Conservation (phyloP, 2,888 invertebrate species). For the Dromius quadrimaculatus region DNA sequence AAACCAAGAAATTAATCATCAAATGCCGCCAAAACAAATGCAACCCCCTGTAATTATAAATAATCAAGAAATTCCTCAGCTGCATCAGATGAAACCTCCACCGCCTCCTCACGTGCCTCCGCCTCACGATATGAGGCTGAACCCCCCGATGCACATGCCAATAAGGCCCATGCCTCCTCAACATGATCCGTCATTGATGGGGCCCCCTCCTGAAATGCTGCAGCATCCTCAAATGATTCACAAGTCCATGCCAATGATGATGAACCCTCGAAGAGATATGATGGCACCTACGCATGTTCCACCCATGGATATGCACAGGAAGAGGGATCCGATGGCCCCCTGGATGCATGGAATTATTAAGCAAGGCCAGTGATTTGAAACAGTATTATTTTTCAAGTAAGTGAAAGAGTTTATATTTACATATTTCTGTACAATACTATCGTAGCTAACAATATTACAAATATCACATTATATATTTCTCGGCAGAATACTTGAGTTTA, state of each 20-base stretch:
- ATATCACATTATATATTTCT: slow-evolving; percentile 12
- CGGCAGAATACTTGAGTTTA: slow-evolving; percentile 28
- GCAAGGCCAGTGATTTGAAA: slow-evolving; percentile 34
- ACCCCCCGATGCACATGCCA: slow-evolving; percentile 50
- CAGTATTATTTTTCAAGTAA: slow-evolving; percentile 44
- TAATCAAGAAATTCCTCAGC: slow-evolving; percentile 38
- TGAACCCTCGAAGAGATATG: slow-evolving; percentile 55
- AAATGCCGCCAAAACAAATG: slow-evolving; percentile 37
- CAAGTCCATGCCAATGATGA: slow-evolving; percentile 56
- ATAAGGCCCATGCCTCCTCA: not conserved
- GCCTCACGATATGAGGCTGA: slow-evolving; percentile 33
- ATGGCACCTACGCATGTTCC: slow-evolving; percentile 55
- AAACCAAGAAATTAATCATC: slow-evolving; percentile 51
- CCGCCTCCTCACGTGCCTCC: slow-evolving; percentile 48
- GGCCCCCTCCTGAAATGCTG: slow-evolving; percentile 15
- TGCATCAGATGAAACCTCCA: slow-evolving; percentile 52
- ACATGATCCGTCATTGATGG: slow-evolving; percentile 37
- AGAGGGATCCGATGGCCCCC: slow-evolving; percentile 43
- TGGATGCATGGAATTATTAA: slow-evolving; percentile 52
- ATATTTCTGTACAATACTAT: slow-evolving; percentile 13
- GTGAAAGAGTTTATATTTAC: slow-evolving; percentile 10
- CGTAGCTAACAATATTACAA: slow-evolving; percentile 21
- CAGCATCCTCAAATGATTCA: slow-evolving; percentile 41
- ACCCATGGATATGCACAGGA: slow-evolving; percentile 52
- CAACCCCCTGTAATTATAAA: slow-evolving; percentile 22